Percentiles rank a stretch among this genome's conserved stretches.
These are phyloP conservation scores for Oxygymnocypris stewartii DNA, from an alignment of 2,113 vertebrate species.

Conservation along the genomic window DNA sequence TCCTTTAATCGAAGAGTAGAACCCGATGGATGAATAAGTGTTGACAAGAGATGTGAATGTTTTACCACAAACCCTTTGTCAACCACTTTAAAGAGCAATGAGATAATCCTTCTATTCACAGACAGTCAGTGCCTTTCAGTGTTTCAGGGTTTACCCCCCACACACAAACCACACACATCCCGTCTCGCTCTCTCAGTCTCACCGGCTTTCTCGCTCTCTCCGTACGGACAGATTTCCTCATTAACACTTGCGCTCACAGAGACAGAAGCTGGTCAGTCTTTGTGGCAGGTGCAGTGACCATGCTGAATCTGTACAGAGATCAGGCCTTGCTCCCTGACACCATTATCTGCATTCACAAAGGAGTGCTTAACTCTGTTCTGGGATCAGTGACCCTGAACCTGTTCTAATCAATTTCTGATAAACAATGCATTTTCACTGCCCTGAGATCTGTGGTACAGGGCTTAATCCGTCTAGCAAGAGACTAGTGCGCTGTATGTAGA, in stretches of 20 bases:
- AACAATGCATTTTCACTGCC: conserved; percentile 57
- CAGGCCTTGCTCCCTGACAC: conserved; percentile 46
- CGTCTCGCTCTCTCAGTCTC: conserved; percentile 16
- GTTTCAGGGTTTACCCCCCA: conserved; percentile 38
- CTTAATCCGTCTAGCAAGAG: conserved; percentile 46
- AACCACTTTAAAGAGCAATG: conserved; percentile 51
- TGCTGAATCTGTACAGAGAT: conserved; percentile 62
- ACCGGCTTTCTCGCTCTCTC: conserved; percentile 21
- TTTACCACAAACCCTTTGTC: conserved; percentile 53
- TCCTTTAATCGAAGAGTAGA: conserved; percentile 34
- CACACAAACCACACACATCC: conserved; percentile 34
- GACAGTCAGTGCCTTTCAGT: conserved; percentile 47
- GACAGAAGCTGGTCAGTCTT: conserved; percentile 54
- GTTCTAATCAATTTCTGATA: conserved; percentile 53
- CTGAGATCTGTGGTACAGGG: conserved; percentile 67
- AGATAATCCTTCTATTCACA: conserved; percentile 52
- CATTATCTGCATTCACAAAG: conserved; percentile 38
- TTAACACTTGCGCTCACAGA: conserved; percentile 48
- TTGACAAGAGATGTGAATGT: conserved; percentile 52
- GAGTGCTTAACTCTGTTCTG: conserved; percentile 50
- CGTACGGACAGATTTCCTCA: conserved; percentile 41
- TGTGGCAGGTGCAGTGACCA: conserved; percentile 66
- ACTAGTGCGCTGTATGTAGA: not conserved
- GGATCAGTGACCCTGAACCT: conserved; percentile 33
- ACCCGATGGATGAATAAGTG: conserved; percentile 43